Evolutionary conservation across 1,140 invertebrate genomes (phyloP), one percentile per base, ranked within the genome.

Genomic region (Rhyacophila brunnea): DNA sequence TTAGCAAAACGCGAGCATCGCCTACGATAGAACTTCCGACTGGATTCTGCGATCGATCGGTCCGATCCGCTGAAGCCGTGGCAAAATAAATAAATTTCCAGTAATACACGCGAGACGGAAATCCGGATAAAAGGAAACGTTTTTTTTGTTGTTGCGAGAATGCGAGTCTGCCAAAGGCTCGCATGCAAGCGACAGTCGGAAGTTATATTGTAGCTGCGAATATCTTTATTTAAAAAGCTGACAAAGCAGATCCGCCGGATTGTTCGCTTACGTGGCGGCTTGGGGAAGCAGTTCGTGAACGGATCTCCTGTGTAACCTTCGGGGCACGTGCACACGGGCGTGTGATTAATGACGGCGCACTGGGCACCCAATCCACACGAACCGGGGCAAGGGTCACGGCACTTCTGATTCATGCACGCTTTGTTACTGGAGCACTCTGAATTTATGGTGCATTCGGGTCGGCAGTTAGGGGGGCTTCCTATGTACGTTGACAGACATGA

Each of bases 361-460:
- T 85, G 75, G n/a, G 89, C 85, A 69, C 91, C 87, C 1, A 76
- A 68, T 13, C 89, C 89, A 72, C 90, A 92, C 20, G 83, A 84
- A 57, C 86, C 87, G n/a, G 85, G 84, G 65, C 90, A 92, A 17
- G 88, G 89, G 71, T 92, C 83, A 51, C 80, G 74, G 70, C 90
- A 92, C 74, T 86, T 88, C 59, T 85, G 83, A 67, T 83, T 85
- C 23, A 88, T 83, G 68, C 90, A 93, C 10, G 87, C 85, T 67
- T 84, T 82, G 59, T 86, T 84, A 17, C 82, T 83, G 1, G 85
- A 70, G 72, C 90, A 92, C 64, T 93, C 88, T 1, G 84, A 81
- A 66, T 88, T 86, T 7, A 87, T 72, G 1, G 82, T 80, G 70
- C 90, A 92, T 73, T 90, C 87, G 2, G 87, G 86, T 54, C 87